Percentiles rank a stretch among this genome's conserved stretches.
Conservation (phyloP, 1,140 invertebrate genomes). For the Aphelenchoides besseyi region DNA sequence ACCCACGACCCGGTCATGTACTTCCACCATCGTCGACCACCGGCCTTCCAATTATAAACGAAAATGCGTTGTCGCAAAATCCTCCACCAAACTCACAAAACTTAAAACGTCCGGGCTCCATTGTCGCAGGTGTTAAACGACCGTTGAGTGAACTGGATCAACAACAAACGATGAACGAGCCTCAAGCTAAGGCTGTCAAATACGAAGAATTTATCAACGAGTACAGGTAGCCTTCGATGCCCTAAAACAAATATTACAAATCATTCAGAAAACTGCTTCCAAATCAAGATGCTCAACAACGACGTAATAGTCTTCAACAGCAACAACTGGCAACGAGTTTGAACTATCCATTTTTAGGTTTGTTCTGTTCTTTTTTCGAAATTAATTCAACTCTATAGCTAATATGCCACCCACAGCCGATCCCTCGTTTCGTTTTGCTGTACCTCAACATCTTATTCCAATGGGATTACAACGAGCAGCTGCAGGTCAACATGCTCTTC, state of each 20-base stretch:
- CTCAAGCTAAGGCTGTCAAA: neutral
- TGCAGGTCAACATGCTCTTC: neutral
- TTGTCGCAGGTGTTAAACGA: neutral
- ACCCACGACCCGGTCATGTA: neutral
- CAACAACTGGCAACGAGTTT: constrained; percentile 2
- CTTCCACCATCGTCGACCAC: neutral
- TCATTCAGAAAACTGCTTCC: neutral
- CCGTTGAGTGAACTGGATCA: constrained; percentile 1
- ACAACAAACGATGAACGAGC: constrained; percentile 1
- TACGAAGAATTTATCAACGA: neutral
- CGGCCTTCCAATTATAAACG: neutral
- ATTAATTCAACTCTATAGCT: neutral
- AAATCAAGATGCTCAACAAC: neutral
- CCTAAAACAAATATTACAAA: too few species aligned
- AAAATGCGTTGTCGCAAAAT: neutral
- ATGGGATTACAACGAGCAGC: constrained; percentile 11
- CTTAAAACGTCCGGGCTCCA: neutral
- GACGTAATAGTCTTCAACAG: constrained; percentile 2
- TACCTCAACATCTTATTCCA: constrained; percentile 5
- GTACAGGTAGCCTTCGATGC: neutral
- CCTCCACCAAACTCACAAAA: neutral
- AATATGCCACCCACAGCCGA: neutral
- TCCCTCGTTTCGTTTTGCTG: constrained; percentile 4
- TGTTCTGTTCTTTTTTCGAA: neutral
- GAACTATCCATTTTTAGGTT: neutral